Evolutionary conservation across 2,113 vertebrate genomes (phyloP).

Genomic region (Arvicanthis niloticus): DNA sequence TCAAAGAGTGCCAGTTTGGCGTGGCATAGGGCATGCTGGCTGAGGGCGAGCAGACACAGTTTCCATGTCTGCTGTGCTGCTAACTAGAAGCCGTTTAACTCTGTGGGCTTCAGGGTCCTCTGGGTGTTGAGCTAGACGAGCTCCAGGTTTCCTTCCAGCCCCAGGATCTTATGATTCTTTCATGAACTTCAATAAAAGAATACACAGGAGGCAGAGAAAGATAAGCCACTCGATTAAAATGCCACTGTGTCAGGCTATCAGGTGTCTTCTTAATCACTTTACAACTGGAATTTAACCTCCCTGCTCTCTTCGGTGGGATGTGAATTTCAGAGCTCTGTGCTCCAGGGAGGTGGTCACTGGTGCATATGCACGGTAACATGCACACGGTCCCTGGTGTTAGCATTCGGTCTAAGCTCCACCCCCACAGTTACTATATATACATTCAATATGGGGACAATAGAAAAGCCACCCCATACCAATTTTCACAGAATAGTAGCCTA

Average conservation of each 20-base stretch:
- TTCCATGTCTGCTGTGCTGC: not conserved
- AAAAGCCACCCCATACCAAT: not conserved
- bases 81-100: slow-evolving; percentile 59
- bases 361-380: not conserved
- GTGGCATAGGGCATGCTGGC: not conserved
- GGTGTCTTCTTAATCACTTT: slow-evolving; percentile 35
- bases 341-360: slow-evolving; percentile 4
- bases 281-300: slow-evolving; percentile 30
- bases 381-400: not conserved
- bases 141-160: slow-evolving; percentile 45
- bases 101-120: not conserved
- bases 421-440: too few species aligned
- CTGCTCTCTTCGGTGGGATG: not conserved
- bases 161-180: slow-evolving; percentile 61
- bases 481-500: not conserved
- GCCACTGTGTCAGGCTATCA: not conserved
- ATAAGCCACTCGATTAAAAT: slow-evolving; percentile 64
- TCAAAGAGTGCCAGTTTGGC: slow-evolving; percentile 6
- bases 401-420: too few species aligned
- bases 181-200: slow-evolving; percentile 64
- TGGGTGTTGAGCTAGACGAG: slow-evolving; percentile 34
- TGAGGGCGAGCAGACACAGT: not conserved
- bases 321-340: not conserved
- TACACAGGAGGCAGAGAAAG: slow-evolving; percentile 62
- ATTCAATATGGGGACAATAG: too few species aligned